Evolutionary conservation across 2,797 vertebrate genomes (phyloP), one percentile per base, ranked within the genome.

Genomic region (Meriones psammophilus): DNA sequence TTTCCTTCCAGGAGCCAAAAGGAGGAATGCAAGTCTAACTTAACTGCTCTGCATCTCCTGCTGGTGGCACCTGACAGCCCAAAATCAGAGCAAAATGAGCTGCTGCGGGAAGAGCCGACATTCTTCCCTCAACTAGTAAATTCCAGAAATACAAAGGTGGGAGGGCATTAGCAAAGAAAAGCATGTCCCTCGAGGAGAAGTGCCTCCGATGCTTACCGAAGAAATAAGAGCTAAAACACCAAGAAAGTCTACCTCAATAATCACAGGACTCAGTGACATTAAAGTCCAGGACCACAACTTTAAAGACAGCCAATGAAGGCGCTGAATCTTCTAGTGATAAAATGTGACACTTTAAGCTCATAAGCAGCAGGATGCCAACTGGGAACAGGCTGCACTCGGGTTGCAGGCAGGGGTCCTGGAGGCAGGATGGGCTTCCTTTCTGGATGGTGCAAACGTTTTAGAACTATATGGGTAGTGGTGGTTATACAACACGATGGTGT

Each of bases 21-120:
- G 86, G 81, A 95, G 66, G 96, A 89, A 87, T 58, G 17, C 30
- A 71, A 94, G 85, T 91, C 36, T 58, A 42, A 68, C 73, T 96
- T 71, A 68, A 50, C 10, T 50, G 50, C n/a, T 92, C 62, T 89
- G 66, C 62, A 64, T 81, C 88, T 79, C 77, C 81, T 97, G 69
- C 68, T 91, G 36, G 78, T 91, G 64, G 66, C 73, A 62, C 76
- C 96, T 93, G 89, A 20, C 66, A 24, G 84, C 64, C 60, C 26
- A 9, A 62, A 80, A 77, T 77, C 79, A 88, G 80, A 81, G 58
- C n/a, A 88, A 76, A 74, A 17, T 13, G 0, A 79, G 22, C 56
- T n/a, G 76, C 58, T 84, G 39, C 8, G 42, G 76, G 62, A 46
- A 85, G 54, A 42, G 33, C 64, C 69, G 60, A 42, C 13, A 84